These are phyloP conservation scores for Esox niger DNA, from an alignment of 2,113 vertebrate genomes.

Conservation along the genomic window DNA sequence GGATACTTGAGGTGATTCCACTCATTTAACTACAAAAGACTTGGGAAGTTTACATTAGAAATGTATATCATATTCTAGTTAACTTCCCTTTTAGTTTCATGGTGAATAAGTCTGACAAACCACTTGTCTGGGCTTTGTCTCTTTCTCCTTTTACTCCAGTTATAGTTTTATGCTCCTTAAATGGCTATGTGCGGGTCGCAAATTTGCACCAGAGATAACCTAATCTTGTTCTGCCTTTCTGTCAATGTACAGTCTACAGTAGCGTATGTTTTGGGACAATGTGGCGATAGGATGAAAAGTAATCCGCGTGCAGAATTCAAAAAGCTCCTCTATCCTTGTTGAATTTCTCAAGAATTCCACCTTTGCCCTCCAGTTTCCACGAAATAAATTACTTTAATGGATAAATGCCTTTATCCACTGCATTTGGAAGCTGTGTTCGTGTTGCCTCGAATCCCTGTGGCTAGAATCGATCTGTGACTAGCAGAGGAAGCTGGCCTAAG, in stretches of 20 bases:
- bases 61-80: no score
- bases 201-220: slow-evolving; percentile 10
- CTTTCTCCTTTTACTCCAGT: neutral
- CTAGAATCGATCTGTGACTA: neutral
- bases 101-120: no score
- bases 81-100: neutral
- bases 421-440: slow-evolving; percentile 13
- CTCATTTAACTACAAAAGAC: slow-evolving; percentile 39
- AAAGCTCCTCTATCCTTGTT: slow-evolving; percentile 68
- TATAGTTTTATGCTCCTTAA: slow-evolving; percentile 34
- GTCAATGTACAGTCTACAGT: slow-evolving; percentile 59
- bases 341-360: slow-evolving; percentile 71
- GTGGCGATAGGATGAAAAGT: slow-evolving; percentile 67
- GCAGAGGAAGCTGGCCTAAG: no score
- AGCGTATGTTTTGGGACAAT: slow-evolving; percentile 63
- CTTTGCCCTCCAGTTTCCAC: slow-evolving; percentile 67
- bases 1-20: slow-evolving; percentile 40
- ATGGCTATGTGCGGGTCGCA: slow-evolving; percentile 53
- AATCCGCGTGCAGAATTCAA: slow-evolving; percentile 71
- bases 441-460: neutral
- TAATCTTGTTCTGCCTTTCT: slow-evolving; percentile 26
- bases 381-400: slow-evolving; percentile 69
- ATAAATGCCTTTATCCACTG: slow-evolving; percentile 44
- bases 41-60: slow-evolving; percentile 21
- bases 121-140: neutral